Evolutionary conservation across 2,888 invertebrate species (phyloP).

Genomic region (Lasioglossum morio): DNA sequence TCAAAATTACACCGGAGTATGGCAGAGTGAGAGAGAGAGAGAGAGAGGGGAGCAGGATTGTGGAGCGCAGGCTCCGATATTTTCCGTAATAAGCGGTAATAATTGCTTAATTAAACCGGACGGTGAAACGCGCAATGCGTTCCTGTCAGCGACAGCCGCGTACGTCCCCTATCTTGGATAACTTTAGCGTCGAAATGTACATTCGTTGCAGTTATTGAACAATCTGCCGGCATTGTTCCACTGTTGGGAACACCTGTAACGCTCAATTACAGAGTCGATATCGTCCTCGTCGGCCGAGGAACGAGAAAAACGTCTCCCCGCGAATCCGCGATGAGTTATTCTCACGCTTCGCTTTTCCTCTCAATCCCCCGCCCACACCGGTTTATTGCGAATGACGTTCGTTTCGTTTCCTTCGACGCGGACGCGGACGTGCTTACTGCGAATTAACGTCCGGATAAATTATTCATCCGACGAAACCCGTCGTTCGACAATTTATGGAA

Average conservation of each 20-base stretch:
- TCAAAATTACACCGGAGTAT: slow-evolving; percentile 53
- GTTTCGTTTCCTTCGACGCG: slow-evolving; percentile 23
- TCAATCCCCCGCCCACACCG: background rate
- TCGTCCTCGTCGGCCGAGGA: slow-evolving; percentile 43
- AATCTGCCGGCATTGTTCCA: slow-evolving; percentile 72
- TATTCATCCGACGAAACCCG: background rate
- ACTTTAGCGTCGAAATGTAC: slow-evolving; percentile 78
- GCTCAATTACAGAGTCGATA: slow-evolving; percentile 75
- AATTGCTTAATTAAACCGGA: slow-evolving; percentile 81
- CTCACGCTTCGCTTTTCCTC: background rate
- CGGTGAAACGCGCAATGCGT: slow-evolving; percentile 75
- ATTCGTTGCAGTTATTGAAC: slow-evolving; percentile 80
- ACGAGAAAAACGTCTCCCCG: slow-evolving; percentile 63
- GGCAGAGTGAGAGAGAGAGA: slow-evolving; percentile 7
- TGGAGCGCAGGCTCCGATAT: slow-evolving; percentile 64
- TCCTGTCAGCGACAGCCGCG: slow-evolving; percentile 78
- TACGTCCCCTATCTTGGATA: slow-evolving; percentile 76
- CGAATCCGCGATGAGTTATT: slow-evolving; percentile 59
- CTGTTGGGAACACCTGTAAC: slow-evolving; percentile 75
- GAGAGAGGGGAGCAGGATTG: background rate
- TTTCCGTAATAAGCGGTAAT: slow-evolving; percentile 76
- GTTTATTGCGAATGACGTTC: slow-evolving; percentile 29
- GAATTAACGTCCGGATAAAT: slow-evolving; percentile 24
- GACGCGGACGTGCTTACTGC: background rate
- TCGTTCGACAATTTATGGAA: slow-evolving; percentile 5